Evolutionary conservation across 2,888 invertebrate species (phyloP).

Genomic region (Miltochrista miniata): DNA sequence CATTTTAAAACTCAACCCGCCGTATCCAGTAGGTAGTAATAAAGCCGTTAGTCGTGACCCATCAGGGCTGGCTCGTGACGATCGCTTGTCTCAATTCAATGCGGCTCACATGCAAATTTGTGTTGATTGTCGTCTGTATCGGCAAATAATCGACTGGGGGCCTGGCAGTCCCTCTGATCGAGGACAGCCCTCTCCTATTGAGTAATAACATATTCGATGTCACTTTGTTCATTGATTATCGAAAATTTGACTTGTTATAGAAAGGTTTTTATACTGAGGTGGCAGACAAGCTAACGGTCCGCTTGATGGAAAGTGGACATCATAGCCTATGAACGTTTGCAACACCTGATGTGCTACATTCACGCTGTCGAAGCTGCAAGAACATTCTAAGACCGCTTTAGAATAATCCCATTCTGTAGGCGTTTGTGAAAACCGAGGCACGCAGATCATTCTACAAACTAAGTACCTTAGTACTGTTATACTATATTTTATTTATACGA

Average conservation of each 20-base stretch:
- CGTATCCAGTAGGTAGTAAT: constrained; percentile 36
- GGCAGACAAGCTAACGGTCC: too few relatives aligned
- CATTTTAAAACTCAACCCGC: constrained; percentile 1
- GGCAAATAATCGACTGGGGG: constrained; percentile 65
- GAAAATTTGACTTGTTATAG: constrained; percentile 11
- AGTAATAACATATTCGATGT: constrained; percentile 34
- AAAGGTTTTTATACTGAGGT: too few relatives aligned
- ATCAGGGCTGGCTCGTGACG: constrained; percentile 54
- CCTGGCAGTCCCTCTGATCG: constrained; percentile 24
- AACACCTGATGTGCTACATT: too few relatives aligned
- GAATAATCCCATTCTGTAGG: too few relatives aligned
- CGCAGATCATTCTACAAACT: too few relatives aligned
- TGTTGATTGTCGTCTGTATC: constrained; percentile 73
- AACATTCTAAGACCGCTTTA: too few relatives aligned
- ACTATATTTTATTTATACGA: not conserved
- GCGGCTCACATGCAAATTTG: constrained; percentile 74
- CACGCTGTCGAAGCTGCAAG: too few relatives aligned
- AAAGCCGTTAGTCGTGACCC: constrained; percentile 34
- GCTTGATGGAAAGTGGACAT: too few relatives aligned
- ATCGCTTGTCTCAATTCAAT: constrained; percentile 69
- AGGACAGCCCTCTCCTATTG: constrained; percentile 21
- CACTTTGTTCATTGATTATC: constrained; percentile 24
- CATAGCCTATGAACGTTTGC: too few relatives aligned
- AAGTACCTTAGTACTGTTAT: too few relatives aligned
- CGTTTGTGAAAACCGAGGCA: too few relatives aligned